Conservation (phyloP, 2,888 invertebrate genomes). For the Limnephilus auricula region DNA sequence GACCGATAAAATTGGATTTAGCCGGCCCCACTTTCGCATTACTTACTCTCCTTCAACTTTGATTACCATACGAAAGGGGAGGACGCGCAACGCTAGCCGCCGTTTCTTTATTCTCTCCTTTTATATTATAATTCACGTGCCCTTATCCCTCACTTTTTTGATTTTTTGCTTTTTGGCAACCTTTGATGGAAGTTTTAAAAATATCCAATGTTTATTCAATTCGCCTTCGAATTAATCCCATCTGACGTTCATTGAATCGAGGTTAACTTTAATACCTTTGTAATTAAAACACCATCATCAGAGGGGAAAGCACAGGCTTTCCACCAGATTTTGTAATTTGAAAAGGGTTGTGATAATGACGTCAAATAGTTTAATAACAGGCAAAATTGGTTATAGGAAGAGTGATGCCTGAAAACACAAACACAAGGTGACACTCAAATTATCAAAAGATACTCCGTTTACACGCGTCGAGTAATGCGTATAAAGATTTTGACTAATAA, state of each 20-base stretch:
- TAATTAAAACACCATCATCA: neutral
- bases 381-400: neutral
- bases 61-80: conserved; percentile 66
- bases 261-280: conserved; percentile 39
- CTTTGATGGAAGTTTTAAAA: conserved; percentile 1
- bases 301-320: too few relatives aligned
- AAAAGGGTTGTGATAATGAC: neutral
- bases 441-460: neutral
- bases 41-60: conserved; percentile 65
- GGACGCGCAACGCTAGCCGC: conserved; percentile 52
- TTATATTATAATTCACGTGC: conserved; percentile 58
- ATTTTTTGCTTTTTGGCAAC: neutral
- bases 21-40: conserved; percentile 65
- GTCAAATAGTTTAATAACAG: neutral
- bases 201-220: neutral
- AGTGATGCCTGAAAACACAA: neutral
- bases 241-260: conserved; percentile 48
- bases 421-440: neutral
- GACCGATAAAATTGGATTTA: conserved; percentile 65
- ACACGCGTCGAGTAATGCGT: neutral
- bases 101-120: conserved; percentile 59
- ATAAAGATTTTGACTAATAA: conserved; percentile 9
- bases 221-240: neutral
- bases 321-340: neutral
- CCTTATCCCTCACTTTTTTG: conserved; percentile 41